phyloP scores from a whole-genome alignment of 1,140 invertebrate genomes.

The Mizuhopecten yessoensis region DNA sequence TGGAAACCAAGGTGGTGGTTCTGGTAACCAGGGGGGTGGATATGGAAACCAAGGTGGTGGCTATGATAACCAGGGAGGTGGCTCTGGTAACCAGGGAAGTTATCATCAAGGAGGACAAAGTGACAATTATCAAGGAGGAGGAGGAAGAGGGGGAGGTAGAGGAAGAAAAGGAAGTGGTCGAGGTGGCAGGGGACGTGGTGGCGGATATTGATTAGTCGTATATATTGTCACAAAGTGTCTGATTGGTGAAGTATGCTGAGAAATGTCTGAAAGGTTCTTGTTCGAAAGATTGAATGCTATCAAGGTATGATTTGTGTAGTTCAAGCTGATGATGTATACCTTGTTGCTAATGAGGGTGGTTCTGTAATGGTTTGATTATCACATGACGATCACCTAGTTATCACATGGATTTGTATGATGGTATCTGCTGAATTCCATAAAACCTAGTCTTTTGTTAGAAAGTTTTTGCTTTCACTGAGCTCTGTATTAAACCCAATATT shows the following conservation, averaged over 20 bases:
- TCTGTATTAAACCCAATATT: no score
- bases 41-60: conserved; percentile 58
- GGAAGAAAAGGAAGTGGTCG: conserved; percentile 57
- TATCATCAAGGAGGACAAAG: conserved; percentile 45
- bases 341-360: no score
- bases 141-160: conserved; percentile 53
- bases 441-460: not conserved
- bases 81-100: conserved; percentile 66
- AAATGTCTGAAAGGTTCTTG: not conserved
- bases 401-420: not conserved
- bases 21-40: conserved; percentile 55
- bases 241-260: not conserved
- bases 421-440: not conserved
- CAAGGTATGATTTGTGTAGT: not conserved
- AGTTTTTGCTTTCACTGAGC: no score
- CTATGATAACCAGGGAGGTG: conserved; percentile 58
- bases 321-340: no score
- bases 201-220: conserved; percentile 46
- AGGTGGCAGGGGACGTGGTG: conserved; percentile 55
- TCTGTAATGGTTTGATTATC: not conserved
- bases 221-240: not conserved
- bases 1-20: conserved; percentile 68
- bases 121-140: conserved; percentile 58
- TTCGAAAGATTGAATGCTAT: not conserved
- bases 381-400: not conserved